phyloP scores from a whole-genome alignment of 1,140 invertebrate genomes.

The Spodoptera frugiperda region DNA sequence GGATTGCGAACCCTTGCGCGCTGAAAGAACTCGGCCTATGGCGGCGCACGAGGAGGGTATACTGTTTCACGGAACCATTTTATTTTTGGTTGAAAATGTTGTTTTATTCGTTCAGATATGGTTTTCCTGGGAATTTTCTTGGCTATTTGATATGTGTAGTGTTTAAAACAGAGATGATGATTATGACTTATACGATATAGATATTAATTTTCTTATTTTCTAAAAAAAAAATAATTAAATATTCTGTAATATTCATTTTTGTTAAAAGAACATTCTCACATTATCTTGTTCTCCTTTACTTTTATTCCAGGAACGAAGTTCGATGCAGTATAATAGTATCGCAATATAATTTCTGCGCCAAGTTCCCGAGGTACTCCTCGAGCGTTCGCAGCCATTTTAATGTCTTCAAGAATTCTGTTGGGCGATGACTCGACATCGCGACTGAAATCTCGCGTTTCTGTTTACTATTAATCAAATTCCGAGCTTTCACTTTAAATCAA shows the following conservation, averaged over 20 bases:
- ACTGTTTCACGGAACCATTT: constrained; percentile 37
- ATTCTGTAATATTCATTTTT: no score
- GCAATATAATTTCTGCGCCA: not conserved
- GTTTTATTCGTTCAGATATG: no score
- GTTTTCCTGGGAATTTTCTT: no score
- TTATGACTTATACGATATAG: no score
- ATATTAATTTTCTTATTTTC: no score
- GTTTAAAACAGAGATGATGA: no score
- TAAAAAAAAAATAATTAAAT: no score
- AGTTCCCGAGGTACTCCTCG: constrained; percentile 34
- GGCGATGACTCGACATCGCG: constrained; percentile 55
- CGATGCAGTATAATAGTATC: not conserved
- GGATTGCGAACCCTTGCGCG: constrained; percentile 80
- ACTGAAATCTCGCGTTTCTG: constrained; percentile 52
- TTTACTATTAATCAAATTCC: constrained; percentile 57
- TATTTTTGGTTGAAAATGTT: not conserved
- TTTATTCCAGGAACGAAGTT: no score
- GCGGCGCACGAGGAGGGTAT: constrained; percentile 39
- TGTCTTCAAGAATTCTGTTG: constrained; percentile 57
- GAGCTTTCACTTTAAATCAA: constrained; percentile 46
- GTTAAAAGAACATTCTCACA: no score
- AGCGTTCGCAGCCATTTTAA: constrained; percentile 51
- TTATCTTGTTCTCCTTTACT: no score
- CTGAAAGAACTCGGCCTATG: constrained; percentile 71
- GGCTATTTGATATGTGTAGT: no score